Conservation (phyloP, 1,140 invertebrate species). For the Asobara japonica region DNA sequence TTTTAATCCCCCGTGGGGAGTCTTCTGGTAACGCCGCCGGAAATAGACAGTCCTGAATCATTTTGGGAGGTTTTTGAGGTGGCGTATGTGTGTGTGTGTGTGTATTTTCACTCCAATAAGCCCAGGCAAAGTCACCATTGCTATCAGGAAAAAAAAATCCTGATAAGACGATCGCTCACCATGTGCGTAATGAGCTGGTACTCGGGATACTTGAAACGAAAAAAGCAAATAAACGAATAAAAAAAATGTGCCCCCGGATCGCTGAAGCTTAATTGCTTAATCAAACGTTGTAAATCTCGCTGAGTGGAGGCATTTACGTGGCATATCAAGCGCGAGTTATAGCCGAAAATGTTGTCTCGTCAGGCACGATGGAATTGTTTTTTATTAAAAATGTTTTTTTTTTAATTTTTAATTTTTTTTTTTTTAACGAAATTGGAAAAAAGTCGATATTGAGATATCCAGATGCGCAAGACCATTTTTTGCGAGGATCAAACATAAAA, state of each 20-base stretch:
- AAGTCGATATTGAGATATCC: too few species aligned
- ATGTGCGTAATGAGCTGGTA: conserved; percentile 6
- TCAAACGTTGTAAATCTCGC: conserved; percentile 64
- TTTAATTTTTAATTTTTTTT: neutral
- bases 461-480: too few species aligned
- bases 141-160: neutral
- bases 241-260: conserved; percentile 18
- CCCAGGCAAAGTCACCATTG: neutral
- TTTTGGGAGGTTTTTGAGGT: too few species aligned
- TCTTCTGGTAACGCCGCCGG: neutral
- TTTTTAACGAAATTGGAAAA: too few species aligned
- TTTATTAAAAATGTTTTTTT: neutral
- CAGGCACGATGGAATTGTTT: neutral
- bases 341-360: conserved; percentile 2
- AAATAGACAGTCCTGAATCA: neutral
- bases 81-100: too few species aligned
- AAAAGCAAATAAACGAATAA: conserved; percentile 25
- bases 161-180: neutral
- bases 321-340: conserved; percentile 30
- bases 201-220: conserved; percentile 18
- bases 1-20: too few species aligned
- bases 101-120: neutral
- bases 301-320: conserved; percentile 55
- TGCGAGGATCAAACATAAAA: too few species aligned
- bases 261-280: conserved; percentile 60